Evolutionary conservation across 2,888 invertebrate genomes (phyloP).

Genomic region (Parasteatoda lunata): DNA sequence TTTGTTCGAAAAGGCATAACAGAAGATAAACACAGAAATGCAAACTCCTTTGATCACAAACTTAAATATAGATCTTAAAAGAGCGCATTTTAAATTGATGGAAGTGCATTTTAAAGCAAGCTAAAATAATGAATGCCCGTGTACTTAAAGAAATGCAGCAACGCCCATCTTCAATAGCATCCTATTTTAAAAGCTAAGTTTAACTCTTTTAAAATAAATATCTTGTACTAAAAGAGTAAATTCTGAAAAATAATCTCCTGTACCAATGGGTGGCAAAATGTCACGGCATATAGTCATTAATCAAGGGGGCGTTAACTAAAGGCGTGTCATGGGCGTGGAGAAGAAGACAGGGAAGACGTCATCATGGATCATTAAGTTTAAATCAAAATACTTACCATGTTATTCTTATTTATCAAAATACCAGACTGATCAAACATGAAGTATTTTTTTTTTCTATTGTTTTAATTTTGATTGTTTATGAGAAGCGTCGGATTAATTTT

Average conservation of each 20-base stretch:
- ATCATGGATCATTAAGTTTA: slow-evolving; percentile 27
- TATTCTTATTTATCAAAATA: slow-evolving; percentile 8
- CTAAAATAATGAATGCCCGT: not conserved
- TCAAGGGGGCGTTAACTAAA: slow-evolving; percentile 65
- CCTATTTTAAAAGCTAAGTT: not conserved
- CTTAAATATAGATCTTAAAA: not conserved
- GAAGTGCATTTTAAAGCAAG: not conserved
- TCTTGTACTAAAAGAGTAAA: not conserved
- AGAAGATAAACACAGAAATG: too few relatives aligned
- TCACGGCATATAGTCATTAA: slow-evolving; percentile 63
- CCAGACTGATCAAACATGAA: not conserved
- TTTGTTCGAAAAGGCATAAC: too few relatives aligned
- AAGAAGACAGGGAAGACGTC: slow-evolving; percentile 54
- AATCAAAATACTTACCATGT: slow-evolving; percentile 38
- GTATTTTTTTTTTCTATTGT: too few relatives aligned
- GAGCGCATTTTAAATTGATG: not conserved
- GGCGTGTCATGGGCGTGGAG: slow-evolving; percentile 59
- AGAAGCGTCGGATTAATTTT: too few relatives aligned
- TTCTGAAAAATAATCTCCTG: slow-evolving; percentile 42
- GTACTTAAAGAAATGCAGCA: not conserved
- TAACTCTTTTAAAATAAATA: slow-evolving; percentile 4
- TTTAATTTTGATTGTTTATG: too few relatives aligned
- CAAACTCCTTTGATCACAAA: too few relatives aligned
- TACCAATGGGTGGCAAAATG: slow-evolving; percentile 36
- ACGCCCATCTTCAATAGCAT: not conserved